These are phyloP conservation scores for Crypturellus tataupa DNA, from an alignment of 2,797 vertebrate genomes.

Conservation along the genomic window DNA sequence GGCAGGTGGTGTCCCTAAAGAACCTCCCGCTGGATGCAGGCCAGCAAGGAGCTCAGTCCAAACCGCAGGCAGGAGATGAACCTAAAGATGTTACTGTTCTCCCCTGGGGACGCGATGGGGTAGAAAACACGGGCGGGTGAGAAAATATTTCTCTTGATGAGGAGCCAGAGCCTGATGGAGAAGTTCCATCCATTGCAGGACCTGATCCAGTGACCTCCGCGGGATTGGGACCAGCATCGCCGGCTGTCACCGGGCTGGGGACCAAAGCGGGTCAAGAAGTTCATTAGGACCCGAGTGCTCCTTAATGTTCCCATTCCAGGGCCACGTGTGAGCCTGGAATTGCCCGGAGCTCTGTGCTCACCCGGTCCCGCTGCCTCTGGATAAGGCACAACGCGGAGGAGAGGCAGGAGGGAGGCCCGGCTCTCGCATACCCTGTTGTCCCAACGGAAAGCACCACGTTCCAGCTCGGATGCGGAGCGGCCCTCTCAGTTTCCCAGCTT, in stretches of 20 bases:
- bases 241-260: not conserved
- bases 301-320: not conserved
- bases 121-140: not conserved
- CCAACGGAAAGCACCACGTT: not conserved
- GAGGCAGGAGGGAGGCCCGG: not conserved
- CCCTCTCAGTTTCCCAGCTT: conserved; percentile 59
- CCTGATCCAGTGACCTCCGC: not conserved
- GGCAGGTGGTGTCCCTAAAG: not conserved
- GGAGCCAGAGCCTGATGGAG: not conserved
- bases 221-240: not conserved
- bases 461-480: rapidly evolving
- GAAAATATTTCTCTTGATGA: not conserved
- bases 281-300: not conserved
- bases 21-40: rapidly evolving
- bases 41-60: not conserved
- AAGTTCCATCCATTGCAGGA: not conserved
- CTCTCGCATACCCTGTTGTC: not conserved
- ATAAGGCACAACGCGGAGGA: conserved; percentile 48
- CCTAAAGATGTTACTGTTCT: not conserved
- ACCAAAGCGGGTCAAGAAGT: not conserved
- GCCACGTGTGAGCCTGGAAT: rapidly evolving
- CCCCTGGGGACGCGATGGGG: not conserved
- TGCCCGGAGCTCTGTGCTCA: not conserved
- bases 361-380: not conserved
- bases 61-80: not conserved